Percentiles rank a stretch among this genome's conserved stretches.
Conservation (phyloP, 2,888 invertebrate genomes). For the Dilophus febrilis region DNA sequence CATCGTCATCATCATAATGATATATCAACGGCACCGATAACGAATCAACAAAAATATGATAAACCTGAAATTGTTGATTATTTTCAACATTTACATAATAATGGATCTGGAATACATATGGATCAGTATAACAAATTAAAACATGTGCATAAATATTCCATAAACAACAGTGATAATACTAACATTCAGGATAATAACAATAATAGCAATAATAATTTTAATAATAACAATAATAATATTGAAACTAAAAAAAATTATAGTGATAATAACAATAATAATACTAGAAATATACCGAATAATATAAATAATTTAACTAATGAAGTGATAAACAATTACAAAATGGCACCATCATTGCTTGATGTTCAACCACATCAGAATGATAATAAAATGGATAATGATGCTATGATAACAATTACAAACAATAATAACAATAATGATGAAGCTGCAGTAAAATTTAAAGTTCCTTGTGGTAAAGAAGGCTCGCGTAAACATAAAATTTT, state of each 20-base stretch:
- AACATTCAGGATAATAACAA: constrained; percentile 10
- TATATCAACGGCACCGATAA: too few relatives aligned
- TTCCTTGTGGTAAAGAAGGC: constrained; percentile 41
- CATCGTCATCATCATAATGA: too few relatives aligned
- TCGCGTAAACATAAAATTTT: constrained; percentile 44
- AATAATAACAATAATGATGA: constrained; percentile 7
- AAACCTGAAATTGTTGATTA: too few relatives aligned
- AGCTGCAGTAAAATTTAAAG: constrained; percentile 22
- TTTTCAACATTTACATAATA: too few relatives aligned
- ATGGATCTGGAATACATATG: too few relatives aligned
- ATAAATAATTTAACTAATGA: constrained; percentile 5
- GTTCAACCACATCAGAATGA: neutral
- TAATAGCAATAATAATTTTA: constrained; percentile 10
- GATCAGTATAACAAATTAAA: too few relatives aligned
- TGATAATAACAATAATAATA: constrained; percentile 8
- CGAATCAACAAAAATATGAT: too few relatives aligned
- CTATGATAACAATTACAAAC: neutral
- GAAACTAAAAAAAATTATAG: constrained; percentile 6
- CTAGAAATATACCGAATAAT: constrained; percentile 4
- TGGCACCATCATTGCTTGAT: neutral
- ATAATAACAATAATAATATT: constrained; percentile 1
- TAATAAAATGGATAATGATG: neutral
- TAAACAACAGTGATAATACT: neutral
- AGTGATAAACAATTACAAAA: neutral
- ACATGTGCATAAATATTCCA: too few relatives aligned